A percentile compares a stretch with the other conserved stretches of the same genome.
Conservation (phyloP, 2,113 vertebrate species). For the Budorcas taxicolor region DNA sequence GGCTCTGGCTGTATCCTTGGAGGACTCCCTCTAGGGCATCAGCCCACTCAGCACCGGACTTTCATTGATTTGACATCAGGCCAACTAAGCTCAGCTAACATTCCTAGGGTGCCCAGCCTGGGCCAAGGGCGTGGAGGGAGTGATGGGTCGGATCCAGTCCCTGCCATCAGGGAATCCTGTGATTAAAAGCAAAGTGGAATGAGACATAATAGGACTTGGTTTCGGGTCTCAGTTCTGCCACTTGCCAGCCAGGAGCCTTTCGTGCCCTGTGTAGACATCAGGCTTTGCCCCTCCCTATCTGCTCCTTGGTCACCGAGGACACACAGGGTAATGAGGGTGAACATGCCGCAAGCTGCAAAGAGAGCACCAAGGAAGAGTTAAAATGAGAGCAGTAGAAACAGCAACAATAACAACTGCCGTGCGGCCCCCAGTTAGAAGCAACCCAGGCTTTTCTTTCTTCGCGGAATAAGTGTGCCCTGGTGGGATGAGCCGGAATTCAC, state of each 20-base stretch:
- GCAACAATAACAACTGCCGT: neutral
- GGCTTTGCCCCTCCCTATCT: neutral
- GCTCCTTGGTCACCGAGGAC: neutral
- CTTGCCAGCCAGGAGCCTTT: neutral
- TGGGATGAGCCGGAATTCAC: neutral
- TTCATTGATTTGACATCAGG: neutral
- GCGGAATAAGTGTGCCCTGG: too few relatives aligned
- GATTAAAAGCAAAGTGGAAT: neutral
- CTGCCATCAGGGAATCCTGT: neutral
- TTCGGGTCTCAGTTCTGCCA: neutral
- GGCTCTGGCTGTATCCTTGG: accelerated
- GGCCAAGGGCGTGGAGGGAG: neutral
- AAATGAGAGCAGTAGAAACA: neutral
- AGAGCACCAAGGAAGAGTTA: neutral
- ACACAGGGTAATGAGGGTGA: neutral
- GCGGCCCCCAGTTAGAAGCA: neutral
- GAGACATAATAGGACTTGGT: neutral
- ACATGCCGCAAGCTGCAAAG: neutral
- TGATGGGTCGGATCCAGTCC: neutral
- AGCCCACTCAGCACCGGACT: neutral
- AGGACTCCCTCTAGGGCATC: too few relatives aligned
- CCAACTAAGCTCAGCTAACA: neutral
- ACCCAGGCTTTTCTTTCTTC: neutral
- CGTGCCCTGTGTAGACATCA: neutral
- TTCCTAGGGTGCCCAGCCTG: too few relatives aligned